phyloP scores from a whole-genome alignment of 2,888 invertebrate genomes.

The Vesta saturnalis region DNA sequence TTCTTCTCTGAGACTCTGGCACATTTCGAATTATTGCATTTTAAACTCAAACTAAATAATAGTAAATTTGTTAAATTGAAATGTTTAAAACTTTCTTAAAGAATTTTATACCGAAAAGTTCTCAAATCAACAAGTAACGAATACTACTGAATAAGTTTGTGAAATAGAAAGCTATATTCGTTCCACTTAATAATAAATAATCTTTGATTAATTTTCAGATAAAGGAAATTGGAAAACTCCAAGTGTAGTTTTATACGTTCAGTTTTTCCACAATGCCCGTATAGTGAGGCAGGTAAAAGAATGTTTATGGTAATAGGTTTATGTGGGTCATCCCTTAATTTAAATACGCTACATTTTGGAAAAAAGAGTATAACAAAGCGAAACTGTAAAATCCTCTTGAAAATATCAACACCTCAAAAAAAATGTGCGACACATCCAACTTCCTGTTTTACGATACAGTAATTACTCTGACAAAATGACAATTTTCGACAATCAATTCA shows the following conservation, averaged over 20 bases:
- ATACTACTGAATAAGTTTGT: too few species aligned
- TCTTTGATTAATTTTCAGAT: background rate
- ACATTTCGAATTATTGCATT: slow-evolving; percentile 32
- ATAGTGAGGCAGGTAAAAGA: background rate
- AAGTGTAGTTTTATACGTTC: background rate
- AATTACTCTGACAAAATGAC: background rate
- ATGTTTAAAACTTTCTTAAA: background rate
- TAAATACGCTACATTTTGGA: background rate
- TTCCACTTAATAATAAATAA: too few species aligned
- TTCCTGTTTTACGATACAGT: background rate
- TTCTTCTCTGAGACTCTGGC: slow-evolving; percentile 40
- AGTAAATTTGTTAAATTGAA: slow-evolving; percentile 20
- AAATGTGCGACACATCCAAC: background rate
- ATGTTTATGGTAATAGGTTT: background rate
- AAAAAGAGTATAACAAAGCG: background rate
- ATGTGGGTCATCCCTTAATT: slow-evolving; percentile 1
- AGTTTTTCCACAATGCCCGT: background rate
- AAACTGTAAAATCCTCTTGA: background rate
- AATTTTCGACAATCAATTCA: background rate
- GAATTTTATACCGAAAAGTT: too few species aligned
- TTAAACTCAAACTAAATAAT: slow-evolving; percentile 31
- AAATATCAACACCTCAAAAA: background rate
- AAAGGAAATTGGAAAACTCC: background rate
- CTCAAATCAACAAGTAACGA: too few species aligned
- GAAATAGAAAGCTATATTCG: too few species aligned